phyloP scores from a whole-genome alignment of 2,797 vertebrate species.

The Chelon auratus region DNA sequence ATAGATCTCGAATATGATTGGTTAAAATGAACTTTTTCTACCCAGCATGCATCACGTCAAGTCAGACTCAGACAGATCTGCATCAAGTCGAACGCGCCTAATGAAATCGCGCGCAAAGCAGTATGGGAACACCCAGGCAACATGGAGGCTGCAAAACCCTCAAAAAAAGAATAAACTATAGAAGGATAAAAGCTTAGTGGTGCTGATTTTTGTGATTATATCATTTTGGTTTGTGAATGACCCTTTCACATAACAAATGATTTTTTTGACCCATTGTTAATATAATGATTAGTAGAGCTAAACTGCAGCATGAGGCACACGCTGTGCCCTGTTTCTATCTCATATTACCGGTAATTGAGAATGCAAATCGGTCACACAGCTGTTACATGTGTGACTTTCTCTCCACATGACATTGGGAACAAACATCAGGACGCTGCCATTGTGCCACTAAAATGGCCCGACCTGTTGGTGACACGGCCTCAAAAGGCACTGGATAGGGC shows the following conservation, averaged over 20 bases:
- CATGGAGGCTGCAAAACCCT: too few relatives aligned
- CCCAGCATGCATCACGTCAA: too few relatives aligned
- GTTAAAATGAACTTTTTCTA: too few relatives aligned
- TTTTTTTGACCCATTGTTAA: neutral
- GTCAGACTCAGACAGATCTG: too few relatives aligned
- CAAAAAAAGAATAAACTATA: too few relatives aligned
- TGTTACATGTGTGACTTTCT: constrained; percentile 28
- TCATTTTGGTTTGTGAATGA: neutral
- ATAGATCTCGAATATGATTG: too few relatives aligned
- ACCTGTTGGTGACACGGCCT: constrained; percentile 64
- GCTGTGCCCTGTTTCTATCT: neutral
- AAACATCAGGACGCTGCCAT: constrained; percentile 37
- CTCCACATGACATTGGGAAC: constrained; percentile 44
- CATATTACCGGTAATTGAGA: neutral
- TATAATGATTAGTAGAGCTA: too few relatives aligned
- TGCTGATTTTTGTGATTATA: too few relatives aligned
- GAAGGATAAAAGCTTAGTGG: too few relatives aligned
- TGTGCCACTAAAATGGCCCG: constrained; percentile 64
- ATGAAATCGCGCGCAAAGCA: too few relatives aligned
- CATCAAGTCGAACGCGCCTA: too few relatives aligned
- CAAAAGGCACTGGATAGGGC: constrained; percentile 54
- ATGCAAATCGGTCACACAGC: neutral
- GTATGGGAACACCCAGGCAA: too few relatives aligned
- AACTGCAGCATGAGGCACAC: neutral
- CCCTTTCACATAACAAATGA: neutral